Conservation (phyloP, 2,888 invertebrate genomes). For the Lissonota sp. region DNA sequence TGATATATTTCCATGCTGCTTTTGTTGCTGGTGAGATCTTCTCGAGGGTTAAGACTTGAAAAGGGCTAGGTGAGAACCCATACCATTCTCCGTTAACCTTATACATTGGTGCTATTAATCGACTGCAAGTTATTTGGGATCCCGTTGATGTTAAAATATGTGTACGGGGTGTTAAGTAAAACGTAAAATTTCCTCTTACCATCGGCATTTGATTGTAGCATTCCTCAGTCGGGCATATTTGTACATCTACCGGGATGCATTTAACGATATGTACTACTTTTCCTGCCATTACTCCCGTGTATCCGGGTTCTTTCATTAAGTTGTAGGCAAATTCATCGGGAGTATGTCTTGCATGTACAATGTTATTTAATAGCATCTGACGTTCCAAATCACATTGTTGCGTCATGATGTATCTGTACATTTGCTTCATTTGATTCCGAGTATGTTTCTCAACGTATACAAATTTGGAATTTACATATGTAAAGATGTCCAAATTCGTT, state of each 20-base stretch:
- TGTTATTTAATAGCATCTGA: too few relatives aligned
- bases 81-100: conserved; percentile 41
- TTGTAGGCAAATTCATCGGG: conserved; percentile 38
- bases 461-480: conserved; percentile 22
- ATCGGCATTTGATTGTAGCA: conserved; percentile 21
- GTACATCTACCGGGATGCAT: conserved; percentile 28
- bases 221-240: neutral
- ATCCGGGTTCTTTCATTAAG: conserved; percentile 29
- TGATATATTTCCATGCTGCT: conserved; percentile 43
- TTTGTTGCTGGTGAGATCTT: conserved; percentile 26
- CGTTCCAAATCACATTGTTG: conserved; percentile 69
- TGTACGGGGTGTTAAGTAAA: conserved; percentile 31
- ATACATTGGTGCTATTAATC: conserved; percentile 40
- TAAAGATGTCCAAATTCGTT: conserved; percentile 16
- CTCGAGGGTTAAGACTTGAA: conserved; percentile 15
- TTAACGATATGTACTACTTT: conserved; percentile 38
- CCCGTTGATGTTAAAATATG: conserved; percentile 40
- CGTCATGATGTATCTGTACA: conserved; percentile 68
- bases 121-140: conserved; percentile 33
- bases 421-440: conserved; percentile 43
- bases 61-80: conserved; percentile 31
- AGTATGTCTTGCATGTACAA: too few relatives aligned
- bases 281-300: conserved; percentile 33
- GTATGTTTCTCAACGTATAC: conserved; percentile 23
- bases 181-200: conserved; percentile 15